Base-by-base conservation (phyloP, 2,797 vertebrate species). In the Euphonia xanthogaster region DNA sequence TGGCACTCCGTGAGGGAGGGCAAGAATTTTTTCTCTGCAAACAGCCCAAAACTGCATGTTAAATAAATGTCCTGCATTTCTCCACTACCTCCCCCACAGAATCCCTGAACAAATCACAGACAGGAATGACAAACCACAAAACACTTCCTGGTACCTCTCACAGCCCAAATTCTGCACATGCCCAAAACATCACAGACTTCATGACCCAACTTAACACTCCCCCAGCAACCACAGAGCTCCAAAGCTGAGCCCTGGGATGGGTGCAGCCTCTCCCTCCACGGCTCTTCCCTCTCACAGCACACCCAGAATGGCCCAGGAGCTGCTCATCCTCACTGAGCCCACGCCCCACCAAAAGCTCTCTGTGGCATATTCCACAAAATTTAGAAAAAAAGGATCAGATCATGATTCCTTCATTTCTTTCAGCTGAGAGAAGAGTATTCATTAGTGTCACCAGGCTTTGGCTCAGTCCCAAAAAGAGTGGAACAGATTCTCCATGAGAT, bases 381-480 rank as follows among this genome's bases (percentile, higher is more conserved):
- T 5, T 2, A 58, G 9, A 35, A 45, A 75, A 75, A 55, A 44
- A 18, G 10, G 7, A 28, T 18, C 75, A 18, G 17, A 42, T 42
- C 40, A 42, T 5, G 39, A 68, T 66, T 62, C 62, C 58, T 71
- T 68, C 8, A 75, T 73, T 79, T 73, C 47, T 40, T 86, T 42
- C 8, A 78, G 61, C n/a, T 1, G 4, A 71, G 33, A 70, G 55
- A 28, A 68, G 80, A 94, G 51, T 53, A 66, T 78, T 78, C 62
- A 53, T 88, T 86, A 77, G 78, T n/a, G 51, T 31, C 91, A 91
- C 48, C 75, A 78, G 81, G 54, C 78, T 74, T 63, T 85, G 86
- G 94, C 75, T 94, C 51, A 18, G 51, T 2, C 75, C 78, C 94
- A 82, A 24, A 45, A 83, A 40, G 47, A 85, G 65, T 0, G 65